A percentile compares a stretch with the other conserved stretches of the same genome.
Evolutionary conservation across 1,140 invertebrate genomes (phyloP).

Genomic region (Harpegnathos saltator): DNA sequence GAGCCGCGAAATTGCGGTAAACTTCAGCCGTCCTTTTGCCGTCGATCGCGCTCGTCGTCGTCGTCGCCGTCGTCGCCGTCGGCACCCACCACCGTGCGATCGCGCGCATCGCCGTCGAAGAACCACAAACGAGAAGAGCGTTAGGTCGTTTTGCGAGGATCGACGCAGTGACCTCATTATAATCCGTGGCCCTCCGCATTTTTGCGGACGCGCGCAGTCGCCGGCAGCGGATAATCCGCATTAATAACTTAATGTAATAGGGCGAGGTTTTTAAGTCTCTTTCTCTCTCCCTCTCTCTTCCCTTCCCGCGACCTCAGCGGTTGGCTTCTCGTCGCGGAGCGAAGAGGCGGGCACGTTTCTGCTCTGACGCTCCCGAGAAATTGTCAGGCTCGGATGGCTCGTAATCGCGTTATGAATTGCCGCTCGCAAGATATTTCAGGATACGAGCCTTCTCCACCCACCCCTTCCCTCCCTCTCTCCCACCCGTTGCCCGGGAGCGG

Average conservation of each 20-base stretch:
- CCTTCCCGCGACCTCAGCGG: too few relatives aligned
- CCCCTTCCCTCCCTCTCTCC: too few relatives aligned
- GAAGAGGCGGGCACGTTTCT: neutral
- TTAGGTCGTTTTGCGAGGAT: constrained; percentile 35
- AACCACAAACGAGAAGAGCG: constrained; percentile 1
- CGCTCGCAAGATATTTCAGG: constrained; percentile 19
- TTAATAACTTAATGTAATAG: constrained; percentile 44
- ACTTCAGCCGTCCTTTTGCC: neutral
- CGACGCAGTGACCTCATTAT: constrained; percentile 2
- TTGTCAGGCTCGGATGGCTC: constrained; percentile 29
- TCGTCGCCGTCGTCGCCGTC: neutral
- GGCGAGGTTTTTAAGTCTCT: neutral
- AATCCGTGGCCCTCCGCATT: constrained; percentile 28
- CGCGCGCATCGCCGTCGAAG: neutral
- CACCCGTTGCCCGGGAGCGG: neutral
- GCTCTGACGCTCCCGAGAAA: constrained; percentile 27
- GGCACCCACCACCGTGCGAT: too few relatives aligned
- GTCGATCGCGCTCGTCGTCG: neutral
- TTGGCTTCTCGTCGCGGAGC: neutral
- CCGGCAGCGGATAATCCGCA: neutral
- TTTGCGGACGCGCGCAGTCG: neutral
- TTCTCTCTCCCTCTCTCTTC: too few relatives aligned
- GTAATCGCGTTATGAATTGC: constrained; percentile 51
- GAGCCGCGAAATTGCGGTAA: constrained; percentile 31
- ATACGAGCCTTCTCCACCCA: neutral